A percentile compares a stretch with the other conserved stretches of the same genome.
phyloP scores from a whole-genome alignment of 2,797 vertebrate genomes.

The Triplophysa bombifrons region DNA sequence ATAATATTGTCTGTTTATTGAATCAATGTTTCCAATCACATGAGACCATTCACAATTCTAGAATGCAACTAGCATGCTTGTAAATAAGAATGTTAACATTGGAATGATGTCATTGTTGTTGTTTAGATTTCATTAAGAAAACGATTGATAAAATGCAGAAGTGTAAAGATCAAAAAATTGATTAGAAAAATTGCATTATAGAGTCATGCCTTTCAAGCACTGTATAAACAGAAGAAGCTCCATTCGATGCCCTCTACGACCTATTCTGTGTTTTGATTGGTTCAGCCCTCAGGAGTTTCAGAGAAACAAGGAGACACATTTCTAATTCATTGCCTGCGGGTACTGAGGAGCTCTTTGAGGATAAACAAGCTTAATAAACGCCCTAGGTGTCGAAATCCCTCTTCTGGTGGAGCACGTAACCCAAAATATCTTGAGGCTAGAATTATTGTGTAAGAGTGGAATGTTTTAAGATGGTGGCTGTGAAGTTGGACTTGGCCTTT shows the following conservation, averaged over 20 bases:
- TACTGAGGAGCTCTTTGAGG: constrained; percentile 12
- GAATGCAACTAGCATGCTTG: too few species aligned
- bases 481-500: constrained; percentile 39
- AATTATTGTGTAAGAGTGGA: constrained; percentile 33
- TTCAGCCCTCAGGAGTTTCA: constrained; percentile 1
- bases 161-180: too few species aligned
- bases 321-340: constrained; percentile 35
- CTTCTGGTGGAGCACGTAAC: constrained; percentile 26
- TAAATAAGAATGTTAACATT: too few species aligned
- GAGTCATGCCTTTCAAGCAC: neutral
- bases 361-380: constrained; percentile 43
- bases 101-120: too few species aligned
- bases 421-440: constrained; percentile 28
- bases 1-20: too few species aligned
- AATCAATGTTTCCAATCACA: too few species aligned
- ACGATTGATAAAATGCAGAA: too few species aligned
- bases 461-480: constrained; percentile 31
- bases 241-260: constrained; percentile 26
- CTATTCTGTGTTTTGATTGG: constrained; percentile 22
- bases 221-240: neutral
- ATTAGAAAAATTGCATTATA: too few species aligned
- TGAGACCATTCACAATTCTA: too few species aligned
- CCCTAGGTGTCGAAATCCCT: constrained; percentile 30
- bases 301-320: constrained; percentile 29
- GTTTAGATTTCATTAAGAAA: too few species aligned